These are phyloP conservation scores for Babylonia areolata DNA, from an alignment of 1,140 invertebrate genomes.

Conservation along the genomic window DNA sequence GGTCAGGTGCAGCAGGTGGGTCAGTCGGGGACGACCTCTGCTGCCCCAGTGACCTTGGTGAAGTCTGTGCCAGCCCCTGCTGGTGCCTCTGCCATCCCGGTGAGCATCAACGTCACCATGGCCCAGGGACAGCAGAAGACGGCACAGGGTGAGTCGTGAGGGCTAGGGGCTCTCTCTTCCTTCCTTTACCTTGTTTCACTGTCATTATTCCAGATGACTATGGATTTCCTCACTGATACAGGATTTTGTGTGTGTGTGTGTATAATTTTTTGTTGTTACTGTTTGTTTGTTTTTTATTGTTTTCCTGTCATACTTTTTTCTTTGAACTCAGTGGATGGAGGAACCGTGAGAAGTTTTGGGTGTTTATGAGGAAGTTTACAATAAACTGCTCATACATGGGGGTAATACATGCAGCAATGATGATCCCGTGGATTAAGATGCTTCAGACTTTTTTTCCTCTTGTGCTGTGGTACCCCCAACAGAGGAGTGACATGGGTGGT, in stretches of 20 bases:
- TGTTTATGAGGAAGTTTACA: too few relatives aligned
- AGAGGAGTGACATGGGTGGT: neutral
- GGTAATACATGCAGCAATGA: too few relatives aligned
- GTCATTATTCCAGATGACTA: neutral
- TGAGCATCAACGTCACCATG: slow-evolving; percentile 67
- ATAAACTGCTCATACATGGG: too few relatives aligned
- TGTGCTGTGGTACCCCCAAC: too few relatives aligned
- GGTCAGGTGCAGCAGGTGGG: too few relatives aligned
- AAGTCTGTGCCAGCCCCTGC: slow-evolving; percentile 66
- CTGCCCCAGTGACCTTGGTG: slow-evolving; percentile 56
- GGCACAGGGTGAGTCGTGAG: slow-evolving; percentile 54
- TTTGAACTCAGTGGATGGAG: too few relatives aligned
- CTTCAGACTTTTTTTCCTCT: too few relatives aligned
- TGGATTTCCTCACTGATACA: neutral
- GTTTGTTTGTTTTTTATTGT: too few relatives aligned
- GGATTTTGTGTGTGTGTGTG: too few relatives aligned
- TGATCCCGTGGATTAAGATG: too few relatives aligned
- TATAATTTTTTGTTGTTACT: neutral
- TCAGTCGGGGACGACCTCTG: slow-evolving; percentile 44
- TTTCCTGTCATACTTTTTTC: too few relatives aligned
- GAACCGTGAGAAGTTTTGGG: too few relatives aligned
- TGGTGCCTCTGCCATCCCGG: slow-evolving; percentile 59
- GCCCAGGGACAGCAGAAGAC: slow-evolving; percentile 56
- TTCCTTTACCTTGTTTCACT: neutral
- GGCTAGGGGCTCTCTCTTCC: neutral